Percentiles rank a stretch among this genome's conserved stretches.
These are phyloP conservation scores for Strigamia crassipes DNA, from an alignment of 2,888 invertebrate genomes.

Conservation along the genomic window DNA sequence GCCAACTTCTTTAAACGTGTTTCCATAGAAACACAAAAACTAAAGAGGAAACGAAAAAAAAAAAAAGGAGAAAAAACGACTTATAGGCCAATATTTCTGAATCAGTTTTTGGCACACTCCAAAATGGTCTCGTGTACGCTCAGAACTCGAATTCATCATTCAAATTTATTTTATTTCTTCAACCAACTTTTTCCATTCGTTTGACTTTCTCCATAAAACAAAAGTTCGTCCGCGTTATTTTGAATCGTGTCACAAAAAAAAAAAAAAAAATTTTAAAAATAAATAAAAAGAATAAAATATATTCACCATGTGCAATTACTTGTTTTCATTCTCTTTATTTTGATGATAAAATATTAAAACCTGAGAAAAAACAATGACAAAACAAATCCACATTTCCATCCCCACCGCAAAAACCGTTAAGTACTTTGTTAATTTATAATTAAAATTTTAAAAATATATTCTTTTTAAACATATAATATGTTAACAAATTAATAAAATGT, in stretches of 20 bases:
- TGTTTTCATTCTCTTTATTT: slow-evolving; percentile 4
- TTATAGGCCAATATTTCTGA: slow-evolving; percentile 1
- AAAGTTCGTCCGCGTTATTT: background rate
- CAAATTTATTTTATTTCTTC: background rate
- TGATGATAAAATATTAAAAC: background rate
- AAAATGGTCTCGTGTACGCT: background rate
- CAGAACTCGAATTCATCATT: background rate
- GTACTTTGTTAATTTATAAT: background rate
- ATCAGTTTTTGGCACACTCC: slow-evolving; percentile 21
- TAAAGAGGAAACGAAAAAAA: background rate
- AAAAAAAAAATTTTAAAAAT: background rate
- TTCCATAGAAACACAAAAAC: background rate
- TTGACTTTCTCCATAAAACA: background rate
- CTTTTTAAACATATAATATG: background rate
- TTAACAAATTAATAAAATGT: slow-evolving; percentile 1
- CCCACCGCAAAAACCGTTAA: background rate
- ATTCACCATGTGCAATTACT: too few species aligned
- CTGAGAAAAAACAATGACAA: background rate
- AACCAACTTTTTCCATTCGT: background rate
- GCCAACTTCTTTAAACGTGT: background rate
- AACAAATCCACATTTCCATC: background rate
- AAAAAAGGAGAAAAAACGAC: background rate
- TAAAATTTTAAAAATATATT: slow-evolving; percentile 32
- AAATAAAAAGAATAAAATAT: background rate
- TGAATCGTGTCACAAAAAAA: background rate